A percentile compares a stretch with the other conserved stretches of the same genome.
These are phyloP conservation scores for Drosophila yakuba DNA, from an alignment of 1,140 invertebrate genomes.

Conservation along the genomic window DNA sequence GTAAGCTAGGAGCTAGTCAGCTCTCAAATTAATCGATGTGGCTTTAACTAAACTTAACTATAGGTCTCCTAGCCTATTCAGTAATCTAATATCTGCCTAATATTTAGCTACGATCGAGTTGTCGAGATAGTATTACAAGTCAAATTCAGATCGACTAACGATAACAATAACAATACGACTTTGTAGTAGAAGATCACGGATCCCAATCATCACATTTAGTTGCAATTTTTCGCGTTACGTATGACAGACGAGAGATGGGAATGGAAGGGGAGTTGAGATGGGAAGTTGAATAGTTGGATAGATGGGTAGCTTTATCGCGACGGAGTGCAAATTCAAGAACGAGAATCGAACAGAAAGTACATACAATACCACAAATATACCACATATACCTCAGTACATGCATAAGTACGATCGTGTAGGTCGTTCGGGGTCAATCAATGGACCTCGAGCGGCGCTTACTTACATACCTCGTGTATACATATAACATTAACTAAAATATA, in stretches of 20 bases:
- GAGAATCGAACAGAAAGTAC: slow-evolving; percentile 75
- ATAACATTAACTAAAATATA: slow-evolving; percentile 77
- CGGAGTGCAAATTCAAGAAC: slow-evolving; percentile 59
- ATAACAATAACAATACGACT: slow-evolving; percentile 48
- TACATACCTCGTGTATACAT: slow-evolving; percentile 81
- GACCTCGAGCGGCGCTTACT: slow-evolving; percentile 32
- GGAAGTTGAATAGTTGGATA: slow-evolving; percentile 49
- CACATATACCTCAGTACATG: slow-evolving; percentile 83
- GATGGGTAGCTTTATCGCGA: slow-evolving; percentile 71
- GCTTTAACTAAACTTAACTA: slow-evolving; percentile 75
- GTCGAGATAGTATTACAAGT: slow-evolving; percentile 53
- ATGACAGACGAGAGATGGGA: slow-evolving; percentile 26
- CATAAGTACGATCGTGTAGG: slow-evolving; percentile 67
- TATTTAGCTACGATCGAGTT: slow-evolving; percentile 32
- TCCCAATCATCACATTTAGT: slow-evolving; percentile 69
- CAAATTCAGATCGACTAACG: slow-evolving; percentile 71
- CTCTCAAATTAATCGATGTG: slow-evolving; percentile 77
- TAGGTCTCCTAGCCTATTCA: slow-evolving; percentile 29
- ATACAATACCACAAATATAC: slow-evolving; percentile 81
- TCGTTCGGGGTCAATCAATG: slow-evolving; percentile 8
- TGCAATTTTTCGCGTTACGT: slow-evolving; percentile 75
- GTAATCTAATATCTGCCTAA: slow-evolving; percentile 39
- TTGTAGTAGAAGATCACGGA: slow-evolving; percentile 25
- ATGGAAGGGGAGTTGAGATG: slow-evolving; percentile 2
- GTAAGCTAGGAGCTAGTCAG: slow-evolving; percentile 17